Evolutionary conservation across 2,888 invertebrate genomes (phyloP), one percentile per base, ranked within the genome.

Genomic region (Hedychridium roseum): DNA sequence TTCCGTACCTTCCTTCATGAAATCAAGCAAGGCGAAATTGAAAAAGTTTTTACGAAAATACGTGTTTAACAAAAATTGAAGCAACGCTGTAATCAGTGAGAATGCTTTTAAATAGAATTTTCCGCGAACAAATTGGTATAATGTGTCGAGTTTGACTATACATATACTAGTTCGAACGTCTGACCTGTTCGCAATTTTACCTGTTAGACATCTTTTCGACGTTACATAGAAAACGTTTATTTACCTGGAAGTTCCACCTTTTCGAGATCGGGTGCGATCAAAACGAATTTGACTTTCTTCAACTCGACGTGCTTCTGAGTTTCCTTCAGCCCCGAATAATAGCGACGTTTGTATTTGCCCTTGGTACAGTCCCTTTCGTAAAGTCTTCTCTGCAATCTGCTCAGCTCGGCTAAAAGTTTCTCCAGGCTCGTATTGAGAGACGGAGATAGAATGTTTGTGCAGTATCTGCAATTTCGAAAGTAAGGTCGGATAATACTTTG

Each of bases 391-490:
- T 73, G 73, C 7, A 73, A 39, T n/a, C 70, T 64, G 23, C 46
- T 50, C 1, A 73, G 56, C 43, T 73, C 68, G 7, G 48, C 35
- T 12, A 74, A 31, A 50, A 71, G 66, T 40, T 35, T 50, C 18
- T 69, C 68, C 21, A 67, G 51, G 23, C 46, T 44, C 4, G 43
- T 46, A 28, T 58, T 68, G 30, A 73, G 51, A 1, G 42, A 38
- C 2, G 44, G 27, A 4, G 66, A 66, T 36, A 68, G 48, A 23
- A 56, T 43, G 32, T 74, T 74, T 30, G 70, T 73, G 49, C 73
- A 71, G 50, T 73, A 74, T 67, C 73, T 74, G 63, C 18, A 63
- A 54, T 32, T n/a, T n/a, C n/a, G n/a, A n/a, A n/a, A n/a, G n/a
- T n/a, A n/a, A n/a, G n/a, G n/a, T n/a, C n/a, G n/a, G n/a, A n/a